Evolutionary conservation across 2,113 vertebrate species (phyloP), one percentile per base, ranked within the genome.

Genomic region (Lophius piscatorius): DNA sequence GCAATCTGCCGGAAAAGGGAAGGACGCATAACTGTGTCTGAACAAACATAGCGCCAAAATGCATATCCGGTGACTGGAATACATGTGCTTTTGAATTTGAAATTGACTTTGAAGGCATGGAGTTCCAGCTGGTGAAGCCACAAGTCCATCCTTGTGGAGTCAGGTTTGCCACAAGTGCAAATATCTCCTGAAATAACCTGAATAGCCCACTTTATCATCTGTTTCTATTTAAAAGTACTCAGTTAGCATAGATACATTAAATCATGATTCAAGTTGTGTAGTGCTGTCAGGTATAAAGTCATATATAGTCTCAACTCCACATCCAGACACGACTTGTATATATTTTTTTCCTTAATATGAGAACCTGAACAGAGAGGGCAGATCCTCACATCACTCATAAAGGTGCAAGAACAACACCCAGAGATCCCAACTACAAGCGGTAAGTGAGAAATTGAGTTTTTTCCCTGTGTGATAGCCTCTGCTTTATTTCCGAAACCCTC

Each of bases 401-500:
- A 46, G 21, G 39, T 61, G 59, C 39, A 47, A 70, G 22, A 45
- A 23, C 9, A 14, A 51, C 62, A 56, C 20, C 44, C 42, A 59
- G 23, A 70, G 26, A 55, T 71, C 62, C 55, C 24, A 63, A 46
- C 39, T 49, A 17, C 42, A 65, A 62, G 42, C 51, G 41, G 36
- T 31, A 36, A 38, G 45, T 54, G 38, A 60, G 62, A 77, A 65
- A 73, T 55, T 74, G 51, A 17, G 46, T 26, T 57, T 65, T 60
- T 74, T 70, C 54, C 29, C 59, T 52, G 54, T 11, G 9, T 59
- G 29, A 49, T 67, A 67, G 51, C 63, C 52, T 74, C 55, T 56
- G 31, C 33, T 55, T 75, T 46, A 81, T 78, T 82, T 67, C 57
- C 67, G 67, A 56, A 76, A 62, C 70, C 68, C 14, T 55, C 39